A percentile compares a stretch with the other conserved stretches of the same genome.
These are phyloP conservation scores for Porites evermanni DNA, from an alignment of 92 coral and sea anemone species.

Conservation along the genomic window DNA sequence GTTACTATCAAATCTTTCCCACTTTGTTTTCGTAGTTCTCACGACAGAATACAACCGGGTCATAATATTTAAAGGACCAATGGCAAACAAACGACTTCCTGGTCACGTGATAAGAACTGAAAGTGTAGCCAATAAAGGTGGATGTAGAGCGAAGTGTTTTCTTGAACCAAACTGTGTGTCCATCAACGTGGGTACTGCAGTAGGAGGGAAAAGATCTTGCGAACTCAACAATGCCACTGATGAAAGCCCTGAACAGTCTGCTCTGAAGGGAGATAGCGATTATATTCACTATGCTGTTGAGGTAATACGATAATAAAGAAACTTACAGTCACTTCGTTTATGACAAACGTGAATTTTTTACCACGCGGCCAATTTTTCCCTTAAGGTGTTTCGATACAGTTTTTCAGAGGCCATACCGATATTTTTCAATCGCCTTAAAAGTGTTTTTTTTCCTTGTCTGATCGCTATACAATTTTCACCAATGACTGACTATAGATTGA, in stretches of 20 bases:
- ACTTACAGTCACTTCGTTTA: too few species aligned
- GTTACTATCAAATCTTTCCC: too few species aligned
- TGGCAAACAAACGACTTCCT: not conserved
- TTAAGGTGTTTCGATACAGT: too few species aligned
- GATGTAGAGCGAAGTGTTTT: not conserved
- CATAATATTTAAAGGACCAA: not conserved
- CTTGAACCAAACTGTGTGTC: conserved; percentile 4
- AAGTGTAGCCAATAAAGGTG: not conserved
- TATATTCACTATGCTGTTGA: not conserved
- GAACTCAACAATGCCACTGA: not conserved
- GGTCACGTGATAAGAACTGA: not conserved
- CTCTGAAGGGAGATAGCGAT: not conserved
- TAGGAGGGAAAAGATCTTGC: not conserved
- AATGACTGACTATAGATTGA: too few species aligned
- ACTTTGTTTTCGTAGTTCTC: not conserved
- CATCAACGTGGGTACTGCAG: conserved; percentile 2
- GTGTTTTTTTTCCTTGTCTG: too few species aligned
- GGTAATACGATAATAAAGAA: not conserved
- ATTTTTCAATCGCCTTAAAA: too few species aligned
- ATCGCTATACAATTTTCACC: too few species aligned
- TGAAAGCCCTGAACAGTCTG: not conserved
- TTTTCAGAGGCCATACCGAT: too few species aligned
- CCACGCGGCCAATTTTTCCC: too few species aligned
- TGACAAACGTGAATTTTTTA: too few species aligned
- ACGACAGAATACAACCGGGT: not conserved